phyloP scores from a whole-genome alignment of 2,888 invertebrate genomes.

The Lomographa bimaculata region DNA sequence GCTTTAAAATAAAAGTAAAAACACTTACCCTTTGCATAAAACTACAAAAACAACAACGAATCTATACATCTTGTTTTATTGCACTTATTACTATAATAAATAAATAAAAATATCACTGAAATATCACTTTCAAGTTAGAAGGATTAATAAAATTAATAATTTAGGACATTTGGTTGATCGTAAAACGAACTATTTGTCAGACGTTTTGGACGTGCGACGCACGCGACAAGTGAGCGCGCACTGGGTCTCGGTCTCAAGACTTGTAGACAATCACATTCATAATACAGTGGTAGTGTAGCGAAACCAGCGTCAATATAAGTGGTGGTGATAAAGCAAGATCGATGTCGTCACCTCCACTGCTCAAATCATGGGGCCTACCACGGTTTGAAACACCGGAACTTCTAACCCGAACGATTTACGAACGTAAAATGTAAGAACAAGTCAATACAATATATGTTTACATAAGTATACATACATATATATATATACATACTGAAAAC shows the following conservation, averaged over 20 bases:
- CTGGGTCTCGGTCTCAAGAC: conserved; percentile 17
- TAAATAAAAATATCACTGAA: conserved; percentile 21
- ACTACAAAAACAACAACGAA: conserved; percentile 27
- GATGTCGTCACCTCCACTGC: conserved; percentile 24
- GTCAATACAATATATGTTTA: too few relatives aligned
- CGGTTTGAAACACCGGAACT: too few relatives aligned
- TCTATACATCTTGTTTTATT: conserved; percentile 26
- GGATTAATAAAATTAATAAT: conserved; percentile 14
- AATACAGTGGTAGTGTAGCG: conserved; percentile 12
- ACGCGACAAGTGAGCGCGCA: conserved; percentile 23
- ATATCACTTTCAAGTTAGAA: conserved; percentile 25
- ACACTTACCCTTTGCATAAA: conserved; percentile 31
- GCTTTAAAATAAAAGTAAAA: too few relatives aligned
- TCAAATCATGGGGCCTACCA: conserved; percentile 3
- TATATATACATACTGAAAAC: too few relatives aligned
- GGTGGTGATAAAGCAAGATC: conserved; percentile 30
- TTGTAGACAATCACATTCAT: conserved; percentile 20
- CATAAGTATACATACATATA: too few relatives aligned
- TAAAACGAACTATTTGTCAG: conserved; percentile 5
- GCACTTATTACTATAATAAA: conserved; percentile 16
- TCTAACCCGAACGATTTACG: too few relatives aligned
- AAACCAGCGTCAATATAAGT: conserved; percentile 27
- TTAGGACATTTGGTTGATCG: conserved; percentile 21
- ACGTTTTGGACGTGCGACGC: conserved; percentile 28
- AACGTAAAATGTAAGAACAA: too few relatives aligned